A percentile compares a stretch with the other conserved stretches of the same genome.
phyloP scores from a whole-genome alignment of 1,140 invertebrate genomes.

The Augochlora pura region DNA sequence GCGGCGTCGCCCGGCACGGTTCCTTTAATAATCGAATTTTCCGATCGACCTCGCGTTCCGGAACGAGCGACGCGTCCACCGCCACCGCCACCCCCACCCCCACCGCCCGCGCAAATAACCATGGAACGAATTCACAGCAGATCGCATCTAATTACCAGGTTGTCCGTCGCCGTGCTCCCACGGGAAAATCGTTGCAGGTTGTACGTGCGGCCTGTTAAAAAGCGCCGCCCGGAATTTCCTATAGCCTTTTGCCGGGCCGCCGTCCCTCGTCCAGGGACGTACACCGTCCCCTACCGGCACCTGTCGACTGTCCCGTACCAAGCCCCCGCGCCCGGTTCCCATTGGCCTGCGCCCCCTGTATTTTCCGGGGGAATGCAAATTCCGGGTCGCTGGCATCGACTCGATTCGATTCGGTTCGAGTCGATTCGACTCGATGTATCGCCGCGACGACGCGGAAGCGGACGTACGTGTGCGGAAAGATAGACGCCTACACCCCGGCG shows the following conservation, averaged over 20 bases:
- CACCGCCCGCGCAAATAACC: background rate
- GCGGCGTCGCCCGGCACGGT: too few relatives aligned
- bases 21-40: background rate
- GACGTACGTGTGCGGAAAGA: constrained; percentile 63
- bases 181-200: constrained; percentile 42
- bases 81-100: accelerated
- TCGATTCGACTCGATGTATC: constrained; percentile 62
- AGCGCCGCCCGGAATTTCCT: constrained; percentile 50
- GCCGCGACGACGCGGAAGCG: constrained; percentile 57
- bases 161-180: constrained; percentile 51
- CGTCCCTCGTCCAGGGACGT: background rate
- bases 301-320: background rate
- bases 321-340: background rate
- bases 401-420: constrained; percentile 59
- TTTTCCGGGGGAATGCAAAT: constrained; percentile 67
- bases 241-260: constrained; percentile 7
- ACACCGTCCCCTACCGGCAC: background rate
- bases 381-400: constrained; percentile 64
- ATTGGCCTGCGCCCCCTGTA: constrained; percentile 37
- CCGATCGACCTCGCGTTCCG: background rate
- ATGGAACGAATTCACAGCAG: constrained; percentile 45
- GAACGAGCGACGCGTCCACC: too few relatives aligned
- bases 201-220: constrained; percentile 36
- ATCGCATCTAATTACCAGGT: constrained; percentile 56
- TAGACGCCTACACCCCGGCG: constrained; percentile 49